A percentile compares a stretch with the other conserved stretches of the same genome.
Evolutionary conservation across 2,888 invertebrate species (phyloP).

Genomic region (Drosophila recens): DNA sequence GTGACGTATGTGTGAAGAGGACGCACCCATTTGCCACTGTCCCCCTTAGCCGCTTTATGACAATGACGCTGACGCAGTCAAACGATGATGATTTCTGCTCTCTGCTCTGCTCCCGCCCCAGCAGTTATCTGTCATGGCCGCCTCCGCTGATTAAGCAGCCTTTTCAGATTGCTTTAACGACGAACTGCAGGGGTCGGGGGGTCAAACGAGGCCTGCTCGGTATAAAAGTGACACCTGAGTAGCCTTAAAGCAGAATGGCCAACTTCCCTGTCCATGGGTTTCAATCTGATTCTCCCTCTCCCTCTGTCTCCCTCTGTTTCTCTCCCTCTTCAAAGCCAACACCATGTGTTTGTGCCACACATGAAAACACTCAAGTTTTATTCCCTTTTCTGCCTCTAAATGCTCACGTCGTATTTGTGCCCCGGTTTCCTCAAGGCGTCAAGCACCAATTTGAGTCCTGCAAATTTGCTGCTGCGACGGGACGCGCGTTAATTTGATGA

Average conservation of each 20-base stretch:
- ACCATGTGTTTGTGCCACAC: conserved; percentile 32
- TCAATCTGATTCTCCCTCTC: neutral
- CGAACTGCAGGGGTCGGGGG: conserved; percentile 12
- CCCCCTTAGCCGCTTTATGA: conserved; percentile 46
- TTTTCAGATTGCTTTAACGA: conserved; percentile 55
- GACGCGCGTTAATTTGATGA: conserved; percentile 74
- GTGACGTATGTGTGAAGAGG: conserved; percentile 52
- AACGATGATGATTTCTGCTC: conserved; percentile 49
- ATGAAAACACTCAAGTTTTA: conserved; percentile 73
- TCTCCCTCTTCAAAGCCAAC: neutral
- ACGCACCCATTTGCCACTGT: conserved; percentile 6
- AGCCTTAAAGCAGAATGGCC: conserved; percentile 14
- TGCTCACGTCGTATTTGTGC: conserved; percentile 69
- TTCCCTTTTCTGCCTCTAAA: conserved; percentile 66
- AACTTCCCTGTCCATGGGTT: conserved; percentile 20
- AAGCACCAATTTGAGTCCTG: conserved; percentile 64
- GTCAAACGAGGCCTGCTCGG: conserved; percentile 1
- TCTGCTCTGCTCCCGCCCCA: conserved; percentile 42
- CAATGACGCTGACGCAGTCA: conserved; percentile 61
- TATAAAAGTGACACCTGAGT: conserved; percentile 64
- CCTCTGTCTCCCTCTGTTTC: neutral
- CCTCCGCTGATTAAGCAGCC: conserved; percentile 39
- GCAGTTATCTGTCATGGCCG: conserved; percentile 57
- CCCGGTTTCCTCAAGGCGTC: conserved; percentile 19
- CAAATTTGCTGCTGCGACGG: conserved; percentile 50